Percentiles rank a stretch among this genome's conserved stretches.
phyloP scores from a whole-genome alignment of 2,797 vertebrate genomes.

The Ctenosaura bakeri region DNA sequence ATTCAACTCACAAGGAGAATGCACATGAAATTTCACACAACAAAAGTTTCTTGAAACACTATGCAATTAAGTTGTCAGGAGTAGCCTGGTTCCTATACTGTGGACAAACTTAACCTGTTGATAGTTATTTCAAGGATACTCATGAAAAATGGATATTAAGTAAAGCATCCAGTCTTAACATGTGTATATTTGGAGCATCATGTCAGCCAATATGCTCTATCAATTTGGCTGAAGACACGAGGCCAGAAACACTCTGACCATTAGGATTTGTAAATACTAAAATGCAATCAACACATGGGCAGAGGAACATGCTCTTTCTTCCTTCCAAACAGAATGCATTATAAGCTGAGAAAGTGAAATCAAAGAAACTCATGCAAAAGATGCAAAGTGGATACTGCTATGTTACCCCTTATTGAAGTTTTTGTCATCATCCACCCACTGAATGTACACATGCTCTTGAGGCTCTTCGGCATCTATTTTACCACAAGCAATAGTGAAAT shows the following conservation, averaged over 20 bases:
- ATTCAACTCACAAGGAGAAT: background rate
- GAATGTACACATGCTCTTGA: constrained; percentile 92
- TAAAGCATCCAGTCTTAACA: background rate
- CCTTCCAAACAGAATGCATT: background rate
- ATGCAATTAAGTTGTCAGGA: background rate
- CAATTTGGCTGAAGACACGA: background rate
- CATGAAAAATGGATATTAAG: background rate
- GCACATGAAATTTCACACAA: background rate
- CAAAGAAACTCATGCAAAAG: background rate
- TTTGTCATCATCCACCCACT: constrained; percentile 97
- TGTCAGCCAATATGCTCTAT: background rate
- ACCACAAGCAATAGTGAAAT: constrained; percentile 93
- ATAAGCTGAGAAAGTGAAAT: background rate
- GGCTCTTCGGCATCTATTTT: constrained; percentile 93
- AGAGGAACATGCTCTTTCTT: background rate
- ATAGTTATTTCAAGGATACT: background rate
- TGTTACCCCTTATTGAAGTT: constrained; percentile 94
- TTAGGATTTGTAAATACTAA: background rate
- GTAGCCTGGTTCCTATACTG: background rate
- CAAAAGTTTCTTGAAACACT: background rate
- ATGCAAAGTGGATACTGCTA: background rate
- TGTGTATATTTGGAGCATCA: background rate
- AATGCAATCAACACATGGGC: background rate
- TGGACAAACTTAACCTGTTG: background rate
- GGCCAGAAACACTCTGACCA: background rate